These are phyloP conservation scores for Bergia puertoricense DNA, from an alignment of 92 coral and sea anemone species.

Conservation along the genomic window DNA sequence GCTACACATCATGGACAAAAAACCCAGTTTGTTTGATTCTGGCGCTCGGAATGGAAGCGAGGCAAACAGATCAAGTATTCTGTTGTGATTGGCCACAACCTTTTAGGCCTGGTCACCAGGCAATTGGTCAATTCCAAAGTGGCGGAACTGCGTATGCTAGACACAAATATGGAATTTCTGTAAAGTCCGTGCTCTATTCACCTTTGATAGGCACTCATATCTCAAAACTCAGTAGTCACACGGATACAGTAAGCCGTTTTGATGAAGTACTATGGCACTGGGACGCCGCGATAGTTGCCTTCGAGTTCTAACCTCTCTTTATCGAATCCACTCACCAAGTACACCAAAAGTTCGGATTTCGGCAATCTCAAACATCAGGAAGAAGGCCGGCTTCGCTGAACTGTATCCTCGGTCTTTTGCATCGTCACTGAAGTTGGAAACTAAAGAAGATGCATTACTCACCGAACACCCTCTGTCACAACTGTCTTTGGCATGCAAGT, in stretches of 20 bases:
- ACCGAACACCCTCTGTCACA: neutral
- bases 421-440: neutral
- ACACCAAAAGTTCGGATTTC: neutral
- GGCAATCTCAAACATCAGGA: neutral
- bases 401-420: neutral
- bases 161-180: too few relatives aligned
- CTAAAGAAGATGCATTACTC: neutral
- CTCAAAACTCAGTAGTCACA: neutral
- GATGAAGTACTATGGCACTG: neutral
- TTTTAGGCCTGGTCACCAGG: slow-evolving; percentile 17
- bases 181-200: too few relatives aligned
- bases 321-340: neutral
- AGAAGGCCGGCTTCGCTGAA: neutral
- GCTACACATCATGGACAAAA: neutral
- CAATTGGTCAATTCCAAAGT: neutral
- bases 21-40: neutral
- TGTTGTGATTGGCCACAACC: slow-evolving; percentile 2
- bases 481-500: neutral
- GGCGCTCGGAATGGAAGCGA: slow-evolving; percentile 35
- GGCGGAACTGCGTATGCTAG: neutral
- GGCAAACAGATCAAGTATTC: neutral
- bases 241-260: neutral
- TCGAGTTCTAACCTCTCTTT: neutral
- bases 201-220: neutral
- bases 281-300: neutral